These are phyloP conservation scores for Watsonalla cultraria DNA, from an alignment of 2,888 invertebrate genomes.

Conservation along the genomic window DNA sequence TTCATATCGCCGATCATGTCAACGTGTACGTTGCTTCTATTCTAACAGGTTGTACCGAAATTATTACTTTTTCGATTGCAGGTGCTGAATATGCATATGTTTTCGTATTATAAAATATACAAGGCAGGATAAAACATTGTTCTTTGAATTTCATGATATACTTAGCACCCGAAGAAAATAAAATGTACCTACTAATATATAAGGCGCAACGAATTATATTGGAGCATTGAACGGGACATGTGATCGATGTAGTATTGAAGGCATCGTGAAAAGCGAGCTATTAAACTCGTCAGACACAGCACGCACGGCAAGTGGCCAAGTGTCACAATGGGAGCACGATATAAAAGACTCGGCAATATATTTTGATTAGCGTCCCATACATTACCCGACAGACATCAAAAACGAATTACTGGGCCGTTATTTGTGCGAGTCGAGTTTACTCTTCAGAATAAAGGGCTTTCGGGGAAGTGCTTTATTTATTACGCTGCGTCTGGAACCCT, in stretches of 20 bases:
- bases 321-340: constrained; percentile 33
- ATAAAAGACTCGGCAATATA: constrained; percentile 50
- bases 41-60: no score
- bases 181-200: no score
- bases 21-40: not conserved
- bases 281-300: constrained; percentile 25
- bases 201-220: not conserved
- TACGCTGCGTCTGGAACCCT: constrained; percentile 17
- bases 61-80: no score
- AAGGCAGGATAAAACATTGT: no score
- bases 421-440: constrained; percentile 38
- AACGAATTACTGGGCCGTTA: constrained; percentile 53
- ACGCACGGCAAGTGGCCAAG: constrained; percentile 15
- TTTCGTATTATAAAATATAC: no score
- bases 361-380: constrained; percentile 52
- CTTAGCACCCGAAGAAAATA: no score
- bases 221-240: constrained; percentile 7
- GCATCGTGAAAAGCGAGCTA: constrained; percentile 20
- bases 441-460: constrained; percentile 36
- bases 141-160: no score
- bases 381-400: constrained; percentile 56
- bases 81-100: no score
- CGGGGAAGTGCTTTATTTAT: constrained; percentile 30
- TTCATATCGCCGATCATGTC: not conserved
- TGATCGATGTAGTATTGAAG: constrained; percentile 12